Evolutionary conservation across 2,113 vertebrate species (phyloP).

Genomic region (Gnathonemus echidnorhynchus): DNA sequence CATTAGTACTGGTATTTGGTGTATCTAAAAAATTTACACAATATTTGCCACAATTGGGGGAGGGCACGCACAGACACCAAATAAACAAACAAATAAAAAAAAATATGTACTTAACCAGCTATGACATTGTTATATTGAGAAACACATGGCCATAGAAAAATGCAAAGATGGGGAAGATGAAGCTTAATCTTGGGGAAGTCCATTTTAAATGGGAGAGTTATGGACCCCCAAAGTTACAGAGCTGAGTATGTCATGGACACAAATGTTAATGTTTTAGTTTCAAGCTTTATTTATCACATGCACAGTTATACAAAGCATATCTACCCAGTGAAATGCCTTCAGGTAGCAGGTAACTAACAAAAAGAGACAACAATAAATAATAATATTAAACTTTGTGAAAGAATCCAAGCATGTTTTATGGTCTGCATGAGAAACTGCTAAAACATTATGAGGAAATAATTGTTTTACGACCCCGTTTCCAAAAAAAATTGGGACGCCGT

Average conservation of each 20-base stretch:
- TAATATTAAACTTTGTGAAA: neutral
- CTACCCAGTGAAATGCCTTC: neutral
- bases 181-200: neutral
- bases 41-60: neutral
- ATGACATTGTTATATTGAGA: neutral
- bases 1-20: neutral
- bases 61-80: neutral
- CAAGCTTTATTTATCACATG: neutral
- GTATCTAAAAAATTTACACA: neutral
- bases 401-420: neutral
- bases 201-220: neutral
- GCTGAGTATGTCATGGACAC: neutral
- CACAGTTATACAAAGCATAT: neutral
- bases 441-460: neutral
- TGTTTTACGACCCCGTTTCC: neutral
- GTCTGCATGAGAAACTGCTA: neutral
- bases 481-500: neutral
- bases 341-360: neutral
- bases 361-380: neutral
- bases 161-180: neutral
- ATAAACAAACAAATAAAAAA: neutral
- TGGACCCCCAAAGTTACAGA: neutral
- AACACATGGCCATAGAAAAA: neutral
- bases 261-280: neutral
- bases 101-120: neutral